Conservation (phyloP, 2,113 vertebrate genomes). For the Myodes glareolus region DNA sequence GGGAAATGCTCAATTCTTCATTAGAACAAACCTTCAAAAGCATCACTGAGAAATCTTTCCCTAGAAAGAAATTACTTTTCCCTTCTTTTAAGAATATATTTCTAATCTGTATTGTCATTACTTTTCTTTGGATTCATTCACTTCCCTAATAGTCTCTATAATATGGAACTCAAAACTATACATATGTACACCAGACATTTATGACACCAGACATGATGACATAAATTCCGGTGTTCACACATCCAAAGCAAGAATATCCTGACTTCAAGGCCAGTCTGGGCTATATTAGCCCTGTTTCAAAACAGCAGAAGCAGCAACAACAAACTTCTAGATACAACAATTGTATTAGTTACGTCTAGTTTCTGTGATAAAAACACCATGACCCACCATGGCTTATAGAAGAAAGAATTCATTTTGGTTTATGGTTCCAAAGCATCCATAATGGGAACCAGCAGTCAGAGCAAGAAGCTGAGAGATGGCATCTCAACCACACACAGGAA, state of each 20-base stretch:
- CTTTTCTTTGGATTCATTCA: not conserved
- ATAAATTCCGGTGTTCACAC: not conserved
- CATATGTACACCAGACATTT: not conserved
- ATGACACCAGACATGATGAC: no score
- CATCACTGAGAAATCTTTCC: not conserved
- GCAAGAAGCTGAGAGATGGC: not conserved
- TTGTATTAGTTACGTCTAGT: not conserved
- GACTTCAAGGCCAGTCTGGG: not conserved
- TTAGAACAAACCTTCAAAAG: not conserved
- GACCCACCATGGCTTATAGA: not conserved
- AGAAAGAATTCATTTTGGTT: not conserved
- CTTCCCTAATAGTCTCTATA: conserved; percentile 45
- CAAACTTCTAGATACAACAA: not conserved
- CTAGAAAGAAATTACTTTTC: conserved; percentile 24
- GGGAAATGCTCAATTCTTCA: not conserved
- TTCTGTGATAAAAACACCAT: not conserved
- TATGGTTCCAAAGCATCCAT: not conserved
- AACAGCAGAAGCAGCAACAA: not conserved
- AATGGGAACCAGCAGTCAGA: not conserved
- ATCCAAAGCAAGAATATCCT: not conserved
- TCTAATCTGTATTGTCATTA: not conserved
- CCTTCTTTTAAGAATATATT: not conserved
- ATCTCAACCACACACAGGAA: not conserved
- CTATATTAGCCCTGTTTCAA: not conserved
- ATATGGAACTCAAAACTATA: not conserved